phyloP scores from a whole-genome alignment of 2,797 vertebrate genomes.

The Epinephelus malabaricus region DNA sequence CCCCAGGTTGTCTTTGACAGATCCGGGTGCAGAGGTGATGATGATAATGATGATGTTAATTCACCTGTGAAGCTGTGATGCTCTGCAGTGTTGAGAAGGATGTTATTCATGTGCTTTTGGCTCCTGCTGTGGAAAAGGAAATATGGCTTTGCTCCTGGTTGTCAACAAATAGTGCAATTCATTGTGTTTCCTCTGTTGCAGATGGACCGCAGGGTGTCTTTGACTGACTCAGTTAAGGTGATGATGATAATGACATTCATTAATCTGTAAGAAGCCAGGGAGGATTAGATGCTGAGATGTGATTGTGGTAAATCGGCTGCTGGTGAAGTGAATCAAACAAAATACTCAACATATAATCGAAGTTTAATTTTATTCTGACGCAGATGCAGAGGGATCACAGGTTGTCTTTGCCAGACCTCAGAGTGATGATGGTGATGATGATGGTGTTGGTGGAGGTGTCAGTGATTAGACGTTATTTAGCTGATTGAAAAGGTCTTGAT shows the following conservation, averaged over 20 bases:
- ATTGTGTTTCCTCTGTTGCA: constrained; percentile 59
- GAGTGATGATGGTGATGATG: background rate
- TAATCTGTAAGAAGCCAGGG: background rate
- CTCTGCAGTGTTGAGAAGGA: background rate
- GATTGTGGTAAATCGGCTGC: background rate
- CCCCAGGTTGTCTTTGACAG: constrained; percentile 45
- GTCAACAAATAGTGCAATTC: background rate
- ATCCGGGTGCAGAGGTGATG: constrained; percentile 33
- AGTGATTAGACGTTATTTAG: background rate
- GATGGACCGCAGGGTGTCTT: constrained; percentile 61
- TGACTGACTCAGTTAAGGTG: constrained; percentile 62
- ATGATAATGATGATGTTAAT: constrained; percentile 8
- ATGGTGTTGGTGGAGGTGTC: background rate
- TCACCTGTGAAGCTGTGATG: background rate
- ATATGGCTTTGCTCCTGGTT: background rate
- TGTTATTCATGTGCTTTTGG: background rate
- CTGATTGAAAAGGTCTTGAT: background rate
- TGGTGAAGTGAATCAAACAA: background rate
- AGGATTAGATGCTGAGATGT: background rate
- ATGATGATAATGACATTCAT: constrained; percentile 9
- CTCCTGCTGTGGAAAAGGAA: background rate
- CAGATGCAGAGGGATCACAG: background rate
- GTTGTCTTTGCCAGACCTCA: background rate
- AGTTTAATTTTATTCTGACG: background rate
- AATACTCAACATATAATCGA: background rate